Evolutionary conservation across 2,113 vertebrate species (phyloP).

Genomic region (Enhydra lutris): DNA sequence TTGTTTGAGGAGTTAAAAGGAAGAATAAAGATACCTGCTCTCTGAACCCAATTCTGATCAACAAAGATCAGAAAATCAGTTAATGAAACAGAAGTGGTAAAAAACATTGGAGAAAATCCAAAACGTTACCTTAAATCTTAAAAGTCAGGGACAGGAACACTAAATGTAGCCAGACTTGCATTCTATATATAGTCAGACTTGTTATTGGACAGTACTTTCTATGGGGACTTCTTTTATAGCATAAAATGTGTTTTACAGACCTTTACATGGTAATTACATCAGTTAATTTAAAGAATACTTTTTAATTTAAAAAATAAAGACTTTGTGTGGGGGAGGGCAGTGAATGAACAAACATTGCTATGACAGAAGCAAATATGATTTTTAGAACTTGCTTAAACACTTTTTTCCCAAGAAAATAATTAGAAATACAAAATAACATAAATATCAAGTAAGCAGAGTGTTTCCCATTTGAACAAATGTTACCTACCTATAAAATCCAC

Average conservation of each 20-base stretch:
- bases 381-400: neutral
- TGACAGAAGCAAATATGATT: neutral
- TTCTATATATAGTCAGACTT: conserved; percentile 29
- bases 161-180: neutral
- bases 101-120: conserved; percentile 1
- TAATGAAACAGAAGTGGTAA: neutral
- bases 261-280: neutral
- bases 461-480: conserved; percentile 22
- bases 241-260: neutral
- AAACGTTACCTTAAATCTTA: conserved; percentile 24
- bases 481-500: neutral
- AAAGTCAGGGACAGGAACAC: neutral
- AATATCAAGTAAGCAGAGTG: neutral
- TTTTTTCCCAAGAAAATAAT: neutral
- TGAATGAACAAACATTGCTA: neutral
- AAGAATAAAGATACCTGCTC: neutral
- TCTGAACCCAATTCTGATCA: neutral
- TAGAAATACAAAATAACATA: conserved; percentile 7
- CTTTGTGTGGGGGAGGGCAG: no score
- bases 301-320: neutral
- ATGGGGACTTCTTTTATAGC: neutral
- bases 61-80: conserved; percentile 10
- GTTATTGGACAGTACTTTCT: neutral
- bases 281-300: neutral
- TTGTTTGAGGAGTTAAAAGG: neutral